These are phyloP conservation scores for Ammodytes dubius DNA, from an alignment of 2,113 vertebrate genomes.

Conservation along the genomic window DNA sequence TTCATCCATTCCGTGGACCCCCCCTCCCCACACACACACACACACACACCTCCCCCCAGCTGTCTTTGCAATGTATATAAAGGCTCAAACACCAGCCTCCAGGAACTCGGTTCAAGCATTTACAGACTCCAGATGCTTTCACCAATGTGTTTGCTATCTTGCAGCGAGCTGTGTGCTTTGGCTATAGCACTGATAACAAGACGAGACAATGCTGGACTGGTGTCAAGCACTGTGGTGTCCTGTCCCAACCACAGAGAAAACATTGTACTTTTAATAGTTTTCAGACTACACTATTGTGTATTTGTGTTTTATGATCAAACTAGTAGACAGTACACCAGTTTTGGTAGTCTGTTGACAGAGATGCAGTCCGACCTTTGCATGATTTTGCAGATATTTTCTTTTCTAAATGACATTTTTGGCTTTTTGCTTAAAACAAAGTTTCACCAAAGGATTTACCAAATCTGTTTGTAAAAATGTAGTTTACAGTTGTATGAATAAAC, in stretches of 20 bases:
- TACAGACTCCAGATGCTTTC: slow-evolving; percentile 42
- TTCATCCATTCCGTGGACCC: slow-evolving; percentile 1
- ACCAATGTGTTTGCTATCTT: slow-evolving; percentile 6
- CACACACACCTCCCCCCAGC: not conserved
- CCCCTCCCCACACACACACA: too few relatives aligned
- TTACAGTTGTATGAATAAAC: not conserved
- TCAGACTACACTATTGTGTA: slow-evolving; percentile 1
- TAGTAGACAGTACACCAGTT: too few relatives aligned
- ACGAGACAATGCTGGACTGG: slow-evolving; percentile 25
- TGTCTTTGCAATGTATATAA: slow-evolving; percentile 31
- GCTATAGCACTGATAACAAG: slow-evolving; percentile 32
- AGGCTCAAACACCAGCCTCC: slow-evolving; percentile 12
- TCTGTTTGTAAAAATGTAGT: not conserved
- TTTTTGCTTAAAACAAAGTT: too few relatives aligned
- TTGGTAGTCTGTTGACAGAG: not conserved
- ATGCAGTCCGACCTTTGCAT: not conserved
- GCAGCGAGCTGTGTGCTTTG: slow-evolving; percentile 50
- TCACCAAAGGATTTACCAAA: too few relatives aligned
- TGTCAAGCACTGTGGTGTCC: slow-evolving; percentile 35
- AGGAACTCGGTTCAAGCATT: slow-evolving; percentile 42
- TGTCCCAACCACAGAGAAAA: slow-evolving; percentile 6
- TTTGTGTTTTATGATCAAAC: not conserved
- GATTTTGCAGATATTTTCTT: not conserved
- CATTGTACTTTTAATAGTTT: slow-evolving; percentile 23
- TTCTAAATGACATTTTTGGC: not conserved